A percentile compares a stretch with the other conserved stretches of the same genome.
Evolutionary conservation across 92 coral and sea anemone species (phyloP).

Genomic region (Hydrozoanthus gracilis): DNA sequence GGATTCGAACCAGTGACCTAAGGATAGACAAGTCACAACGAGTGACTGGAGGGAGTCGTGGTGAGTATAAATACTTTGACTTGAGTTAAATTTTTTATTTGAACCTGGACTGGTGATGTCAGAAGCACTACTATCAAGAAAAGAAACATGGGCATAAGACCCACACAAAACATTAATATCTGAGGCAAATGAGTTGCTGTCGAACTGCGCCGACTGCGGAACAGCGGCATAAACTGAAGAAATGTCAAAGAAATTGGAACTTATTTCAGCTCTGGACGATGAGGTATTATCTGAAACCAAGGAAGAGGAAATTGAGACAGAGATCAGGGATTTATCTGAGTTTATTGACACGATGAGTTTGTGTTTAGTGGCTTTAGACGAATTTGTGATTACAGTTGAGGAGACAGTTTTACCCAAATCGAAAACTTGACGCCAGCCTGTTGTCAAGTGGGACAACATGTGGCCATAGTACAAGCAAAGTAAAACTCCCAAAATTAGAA

Average conservation of each 20-base stretch:
- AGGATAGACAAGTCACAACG: not conserved
- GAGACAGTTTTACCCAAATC: too few relatives aligned
- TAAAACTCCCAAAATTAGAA: not conserved
- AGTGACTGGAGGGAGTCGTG: not conserved
- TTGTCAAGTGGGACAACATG: too few relatives aligned
- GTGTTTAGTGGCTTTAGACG: slow-evolving; percentile 31
- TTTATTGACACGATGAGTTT: slow-evolving; percentile 45
- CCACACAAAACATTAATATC: slow-evolving; percentile 31
- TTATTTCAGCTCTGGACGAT: slow-evolving; percentile 17
- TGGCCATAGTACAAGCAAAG: not conserved
- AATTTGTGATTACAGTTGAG: not conserved
- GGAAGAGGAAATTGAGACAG: slow-evolving; percentile 14
- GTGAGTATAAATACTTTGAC: not conserved
- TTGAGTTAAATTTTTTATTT: not conserved
- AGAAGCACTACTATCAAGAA: too few relatives aligned
- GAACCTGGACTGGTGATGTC: not conserved
- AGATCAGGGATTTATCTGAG: slow-evolving; percentile 29
- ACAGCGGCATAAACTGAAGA: slow-evolving; percentile 43
- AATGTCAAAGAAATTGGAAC: slow-evolving; percentile 15
- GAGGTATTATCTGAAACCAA: not conserved
- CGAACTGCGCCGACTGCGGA: not conserved
- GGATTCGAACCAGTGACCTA: not conserved
- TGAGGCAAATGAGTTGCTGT: slow-evolving; percentile 30
- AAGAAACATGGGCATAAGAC: slow-evolving; percentile 48
- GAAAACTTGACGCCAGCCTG: too few relatives aligned